phyloP scores from a whole-genome alignment of 2,888 invertebrate genomes.

The Tolmerus cingulatus region DNA sequence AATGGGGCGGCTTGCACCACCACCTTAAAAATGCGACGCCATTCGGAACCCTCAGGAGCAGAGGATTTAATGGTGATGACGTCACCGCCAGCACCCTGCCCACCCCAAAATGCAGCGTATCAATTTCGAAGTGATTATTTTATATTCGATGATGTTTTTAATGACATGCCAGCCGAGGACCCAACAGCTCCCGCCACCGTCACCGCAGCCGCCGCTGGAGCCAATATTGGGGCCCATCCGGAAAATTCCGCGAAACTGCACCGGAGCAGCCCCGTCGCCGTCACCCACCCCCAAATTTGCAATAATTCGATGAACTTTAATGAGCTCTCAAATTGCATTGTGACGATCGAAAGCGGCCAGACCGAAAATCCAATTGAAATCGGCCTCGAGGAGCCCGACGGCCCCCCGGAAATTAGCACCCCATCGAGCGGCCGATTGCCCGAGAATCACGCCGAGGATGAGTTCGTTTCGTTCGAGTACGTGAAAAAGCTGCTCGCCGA shows the following conservation, averaged over 20 bases:
- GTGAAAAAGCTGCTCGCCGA: conserved; percentile 62
- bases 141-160: conserved; percentile 51
- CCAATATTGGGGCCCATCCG: conserved; percentile 42
- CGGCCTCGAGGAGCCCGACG: conserved; percentile 1
- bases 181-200: neutral
- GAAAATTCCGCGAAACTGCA: conserved; percentile 2
- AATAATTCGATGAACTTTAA: conserved; percentile 64
- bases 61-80: conserved; percentile 45
- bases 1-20: conserved; percentile 40
- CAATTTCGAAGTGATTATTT: conserved; percentile 45
- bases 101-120: conserved; percentile 45
- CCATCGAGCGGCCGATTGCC: conserved; percentile 40
- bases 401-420: neutral
- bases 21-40: conserved; percentile 53
- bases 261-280: neutral
- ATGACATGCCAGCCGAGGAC: conserved; percentile 39
- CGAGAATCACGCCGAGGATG: conserved; percentile 51
- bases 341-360: conserved; percentile 61
- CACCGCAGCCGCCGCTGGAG: neutral
- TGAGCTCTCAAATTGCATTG: conserved; percentile 64
- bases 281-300: conserved; percentile 46
- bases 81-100: conserved; percentile 33
- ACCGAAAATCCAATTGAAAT: conserved; percentile 53
- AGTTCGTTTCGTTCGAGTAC: conserved; percentile 63
- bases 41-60: conserved; percentile 58